Percentiles rank a stretch among this genome's conserved stretches.
phyloP scores from a whole-genome alignment of 2,888 invertebrate genomes.

The Cheilosia vernalis region DNA sequence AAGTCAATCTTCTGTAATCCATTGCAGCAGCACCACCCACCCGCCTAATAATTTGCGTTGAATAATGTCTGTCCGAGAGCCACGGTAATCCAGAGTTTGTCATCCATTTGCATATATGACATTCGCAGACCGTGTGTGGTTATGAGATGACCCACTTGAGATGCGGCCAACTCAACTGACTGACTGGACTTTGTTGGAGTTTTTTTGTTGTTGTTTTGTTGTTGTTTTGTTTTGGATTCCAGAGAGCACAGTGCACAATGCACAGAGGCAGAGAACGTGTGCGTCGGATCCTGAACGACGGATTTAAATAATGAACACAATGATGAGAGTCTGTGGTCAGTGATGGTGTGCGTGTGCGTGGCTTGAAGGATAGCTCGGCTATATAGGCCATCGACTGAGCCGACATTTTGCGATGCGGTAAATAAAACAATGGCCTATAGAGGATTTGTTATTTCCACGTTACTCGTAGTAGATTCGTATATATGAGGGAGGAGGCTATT shows the following conservation, averaged over 20 bases:
- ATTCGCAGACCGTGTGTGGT: slow-evolving; percentile 54
- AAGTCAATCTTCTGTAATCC: slow-evolving; percentile 52
- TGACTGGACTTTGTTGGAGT: neutral
- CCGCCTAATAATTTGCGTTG: slow-evolving; percentile 38
- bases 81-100: slow-evolving; percentile 33
- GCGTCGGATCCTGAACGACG: slow-evolving; percentile 30
- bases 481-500: slow-evolving; percentile 8
- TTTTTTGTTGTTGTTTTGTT: neutral
- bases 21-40: slow-evolving; percentile 4
- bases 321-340: slow-evolving; percentile 38
- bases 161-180: slow-evolving; percentile 28
- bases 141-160: slow-evolving; percentile 70
- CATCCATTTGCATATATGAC: slow-evolving; percentile 60
- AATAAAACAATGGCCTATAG: slow-evolving; percentile 22
- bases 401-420: slow-evolving; percentile 32
- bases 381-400: neutral
- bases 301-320: slow-evolving; percentile 49
- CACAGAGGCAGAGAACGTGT: neutral
- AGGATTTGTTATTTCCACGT: slow-evolving; percentile 23
- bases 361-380: neutral
- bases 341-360: slow-evolving; percentile 1
- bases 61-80: slow-evolving; percentile 39
- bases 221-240: slow-evolving; percentile 3
- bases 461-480: neutral
- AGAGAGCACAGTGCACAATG: neutral